phyloP scores from a whole-genome alignment of 2,113 vertebrate genomes.

The Odontesthes bonariensis region DNA sequence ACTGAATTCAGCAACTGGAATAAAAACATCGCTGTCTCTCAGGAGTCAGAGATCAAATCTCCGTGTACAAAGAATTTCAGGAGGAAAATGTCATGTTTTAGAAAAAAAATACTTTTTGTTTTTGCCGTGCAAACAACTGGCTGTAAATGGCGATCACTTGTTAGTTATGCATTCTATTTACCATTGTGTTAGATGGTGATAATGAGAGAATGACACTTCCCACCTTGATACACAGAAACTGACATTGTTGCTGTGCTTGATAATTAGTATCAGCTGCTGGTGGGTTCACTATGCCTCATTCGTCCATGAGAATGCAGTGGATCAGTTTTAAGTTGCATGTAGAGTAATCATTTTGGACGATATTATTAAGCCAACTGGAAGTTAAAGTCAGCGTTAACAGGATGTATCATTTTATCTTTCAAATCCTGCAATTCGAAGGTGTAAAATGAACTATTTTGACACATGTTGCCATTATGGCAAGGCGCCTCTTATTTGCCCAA shows the following conservation, averaged over 20 bases:
- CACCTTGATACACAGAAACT: slow-evolving; percentile 3
- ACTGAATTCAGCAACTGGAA: slow-evolving; percentile 1
- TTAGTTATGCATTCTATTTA: slow-evolving; percentile 4
- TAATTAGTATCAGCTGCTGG: background rate
- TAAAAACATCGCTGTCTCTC: background rate
- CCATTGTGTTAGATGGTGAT: slow-evolving; percentile 7
- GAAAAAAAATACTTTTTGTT: slow-evolving; percentile 6
- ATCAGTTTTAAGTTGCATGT: slow-evolving; percentile 7
- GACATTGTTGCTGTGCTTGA: background rate
- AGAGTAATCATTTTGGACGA: background rate
- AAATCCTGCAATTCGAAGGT: background rate
- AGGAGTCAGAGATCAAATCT: background rate
- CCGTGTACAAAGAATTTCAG: background rate
- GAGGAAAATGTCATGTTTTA: background rate
- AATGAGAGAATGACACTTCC: background rate
- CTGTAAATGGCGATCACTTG: background rate
- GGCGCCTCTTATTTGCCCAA: no score
- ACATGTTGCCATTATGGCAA: background rate
- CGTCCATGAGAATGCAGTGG: background rate
- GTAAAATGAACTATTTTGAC: background rate
- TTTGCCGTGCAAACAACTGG: slow-evolving; percentile 1
- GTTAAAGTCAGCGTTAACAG: background rate
- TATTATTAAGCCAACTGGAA: background rate
- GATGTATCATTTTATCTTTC: background rate
- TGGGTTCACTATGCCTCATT: slow-evolving; percentile 5